Percentiles rank a stretch among this genome's conserved stretches.
These are phyloP conservation scores for Peromyscus eremicus DNA, from an alignment of 2,797 vertebrate genomes.

Conservation along the genomic window DNA sequence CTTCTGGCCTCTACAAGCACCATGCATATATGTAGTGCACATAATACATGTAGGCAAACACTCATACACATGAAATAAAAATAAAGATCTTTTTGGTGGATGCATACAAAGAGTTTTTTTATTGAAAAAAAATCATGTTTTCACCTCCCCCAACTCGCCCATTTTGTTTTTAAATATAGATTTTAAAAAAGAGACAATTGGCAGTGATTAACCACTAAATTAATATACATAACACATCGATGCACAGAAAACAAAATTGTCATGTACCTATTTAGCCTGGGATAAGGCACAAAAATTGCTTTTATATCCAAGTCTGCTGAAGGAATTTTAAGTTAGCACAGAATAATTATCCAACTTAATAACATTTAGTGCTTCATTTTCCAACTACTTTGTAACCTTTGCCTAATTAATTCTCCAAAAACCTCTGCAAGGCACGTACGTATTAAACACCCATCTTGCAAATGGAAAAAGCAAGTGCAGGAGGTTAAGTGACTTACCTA, in stretches of 20 bases:
- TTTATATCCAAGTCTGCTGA: slow-evolving; percentile 42
- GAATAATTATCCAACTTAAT: slow-evolving; percentile 71
- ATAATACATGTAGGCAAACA: neutral
- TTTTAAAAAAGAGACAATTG: neutral
- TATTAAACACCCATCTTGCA: slow-evolving; percentile 66
- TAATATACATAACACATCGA: slow-evolving; percentile 4
- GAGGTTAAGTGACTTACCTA: slow-evolving; percentile 58
- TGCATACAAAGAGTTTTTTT: neutral
- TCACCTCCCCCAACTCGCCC: neutral
- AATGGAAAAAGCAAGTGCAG: slow-evolving; percentile 61
- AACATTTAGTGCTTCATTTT: slow-evolving; percentile 70
- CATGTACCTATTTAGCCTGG: slow-evolving; percentile 29
- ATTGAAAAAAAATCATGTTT: neutral
- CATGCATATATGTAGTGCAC: neutral
- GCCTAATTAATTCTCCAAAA: slow-evolving; percentile 77
- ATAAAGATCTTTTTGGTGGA: neutral
- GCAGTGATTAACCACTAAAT: neutral
- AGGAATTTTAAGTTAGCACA: slow-evolving; percentile 62
- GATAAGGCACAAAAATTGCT: neutral
- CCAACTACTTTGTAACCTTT: slow-evolving; percentile 72
- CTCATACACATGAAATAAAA: neutral
- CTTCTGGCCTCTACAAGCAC: neutral
- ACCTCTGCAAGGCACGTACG: slow-evolving; percentile 30
- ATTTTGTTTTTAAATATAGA: neutral
- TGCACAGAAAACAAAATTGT: slow-evolving; percentile 37